Conservation (phyloP, 2,113 vertebrate species). For the Brachyhypopomus gauderio region DNA sequence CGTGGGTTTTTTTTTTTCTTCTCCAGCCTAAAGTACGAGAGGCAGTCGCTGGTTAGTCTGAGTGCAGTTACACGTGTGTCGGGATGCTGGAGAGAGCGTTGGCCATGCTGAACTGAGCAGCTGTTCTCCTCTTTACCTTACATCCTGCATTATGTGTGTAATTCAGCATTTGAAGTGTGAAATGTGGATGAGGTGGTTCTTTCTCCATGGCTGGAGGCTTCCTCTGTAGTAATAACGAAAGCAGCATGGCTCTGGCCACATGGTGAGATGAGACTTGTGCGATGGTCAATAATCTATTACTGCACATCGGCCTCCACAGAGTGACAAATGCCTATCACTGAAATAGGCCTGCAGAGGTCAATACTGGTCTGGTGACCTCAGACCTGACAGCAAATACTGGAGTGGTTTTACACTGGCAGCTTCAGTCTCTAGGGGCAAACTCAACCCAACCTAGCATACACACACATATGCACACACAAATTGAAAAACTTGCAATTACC, state of each 20-base stretch:
- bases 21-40: not conserved
- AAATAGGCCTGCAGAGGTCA: constrained; percentile 77
- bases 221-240: constrained; percentile 59
- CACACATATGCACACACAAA: constrained; percentile 13
- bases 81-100: constrained; percentile 22
- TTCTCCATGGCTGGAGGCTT: constrained; percentile 54
- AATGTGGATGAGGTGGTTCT: constrained; percentile 55
- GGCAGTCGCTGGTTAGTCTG: constrained; percentile 13
- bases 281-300: constrained; percentile 84
- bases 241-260: constrained; percentile 59
- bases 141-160: constrained; percentile 53
- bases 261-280: constrained; percentile 71
- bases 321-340: constrained; percentile 81
- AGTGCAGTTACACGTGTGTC: constrained; percentile 24
- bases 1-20: constrained; percentile 10
- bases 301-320: constrained; percentile 69
- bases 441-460: not conserved
- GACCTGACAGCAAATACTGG: constrained; percentile 58
- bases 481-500: constrained; percentile 28
- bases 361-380: constrained; percentile 70
- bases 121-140: constrained; percentile 34
- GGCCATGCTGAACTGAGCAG: constrained; percentile 33
- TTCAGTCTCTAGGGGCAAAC: constrained; percentile 42
- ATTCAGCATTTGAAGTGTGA: constrained; percentile 56
- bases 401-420: constrained; percentile 53